Evolutionary conservation across 1,140 invertebrate species (phyloP), one percentile per base, ranked within the genome.

Genomic region (Pseudomyrmex cubaensis): DNA sequence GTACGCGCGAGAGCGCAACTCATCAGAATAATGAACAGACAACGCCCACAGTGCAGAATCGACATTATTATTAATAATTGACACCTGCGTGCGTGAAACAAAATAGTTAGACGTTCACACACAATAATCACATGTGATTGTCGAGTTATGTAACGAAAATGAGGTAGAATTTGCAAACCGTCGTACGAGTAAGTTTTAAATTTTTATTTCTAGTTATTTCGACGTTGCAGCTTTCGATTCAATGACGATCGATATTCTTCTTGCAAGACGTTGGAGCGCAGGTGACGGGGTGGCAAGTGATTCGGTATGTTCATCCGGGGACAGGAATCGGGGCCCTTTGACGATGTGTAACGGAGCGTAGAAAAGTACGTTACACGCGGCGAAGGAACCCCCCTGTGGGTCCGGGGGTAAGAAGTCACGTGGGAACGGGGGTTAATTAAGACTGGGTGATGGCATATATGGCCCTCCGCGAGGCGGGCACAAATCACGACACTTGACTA

Each of bases 351-450:
- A 82, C 87, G 70, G 87, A 86, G 85, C 75, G 66, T 59, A 82
- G 61, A 88, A 89, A 89, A 89, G 87, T 89, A 89, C 88, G 88
- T 89, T 89, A 75, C 35, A 35, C 64, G 35, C 57, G 56, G 86
- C 72, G 69, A 66, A 85, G 63, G 48, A 57, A 72, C 63, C 82
- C 76, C 84, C 84, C 87, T 76, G 9, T 13, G 9, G 4, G 1
- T 62, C 66, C 17, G 75, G 80, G 86, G 66, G 84, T 87, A 88
- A 86, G 88, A 89, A 89, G 87, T 89, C 84, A 89, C 88, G 88
- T 89, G 88, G 88, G 88, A 89, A 86, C 88, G 82, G 35, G 82
- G 87, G 82, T 89, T 89, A 89, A 89, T 89, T 89, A 89, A 89
- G 85, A 89, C 85, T 85, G 80, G 87, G 82, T 89, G 63, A 87